phyloP scores from a whole-genome alignment of 2,797 vertebrate genomes.

The Uromys caudimaculatus region DNA sequence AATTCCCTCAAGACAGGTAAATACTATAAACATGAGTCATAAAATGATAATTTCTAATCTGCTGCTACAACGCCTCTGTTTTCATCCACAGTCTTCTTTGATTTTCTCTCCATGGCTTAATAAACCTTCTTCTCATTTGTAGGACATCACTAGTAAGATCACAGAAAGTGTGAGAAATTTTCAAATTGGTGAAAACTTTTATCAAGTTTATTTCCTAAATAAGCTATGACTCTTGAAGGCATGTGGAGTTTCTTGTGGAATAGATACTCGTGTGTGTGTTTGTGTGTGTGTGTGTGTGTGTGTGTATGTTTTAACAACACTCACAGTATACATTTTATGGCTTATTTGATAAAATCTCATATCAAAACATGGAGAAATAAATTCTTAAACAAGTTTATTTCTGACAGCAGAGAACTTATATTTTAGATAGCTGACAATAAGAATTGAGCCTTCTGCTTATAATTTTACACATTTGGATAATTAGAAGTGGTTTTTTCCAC shows the following conservation, averaged over 20 bases:
- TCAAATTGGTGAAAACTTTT: neutral
- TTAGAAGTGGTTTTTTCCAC: neutral
- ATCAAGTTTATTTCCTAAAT: neutral
- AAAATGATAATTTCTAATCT: neutral
- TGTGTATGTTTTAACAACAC: neutral
- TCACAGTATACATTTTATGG: neutral
- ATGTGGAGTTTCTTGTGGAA: neutral
- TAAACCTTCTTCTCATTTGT: neutral
- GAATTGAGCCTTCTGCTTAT: neutral
- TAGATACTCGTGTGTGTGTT: neutral
- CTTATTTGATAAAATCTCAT: neutral
- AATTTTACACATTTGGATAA: neutral
- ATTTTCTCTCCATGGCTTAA: neutral
- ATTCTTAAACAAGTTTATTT: neutral
- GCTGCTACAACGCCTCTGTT: neutral
- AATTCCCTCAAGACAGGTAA: neutral
- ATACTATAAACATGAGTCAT: neutral
- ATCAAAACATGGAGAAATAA: slow-evolving; percentile 17
- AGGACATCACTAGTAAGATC: neutral
- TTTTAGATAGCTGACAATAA: slow-evolving; percentile 22
- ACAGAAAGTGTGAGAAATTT: neutral
- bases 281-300: neutral
- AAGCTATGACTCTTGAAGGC: neutral
- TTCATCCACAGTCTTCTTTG: neutral
- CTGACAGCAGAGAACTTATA: neutral